Evolutionary conservation across 2,888 invertebrate genomes (phyloP).

Genomic region (Diarsia brunnea): DNA sequence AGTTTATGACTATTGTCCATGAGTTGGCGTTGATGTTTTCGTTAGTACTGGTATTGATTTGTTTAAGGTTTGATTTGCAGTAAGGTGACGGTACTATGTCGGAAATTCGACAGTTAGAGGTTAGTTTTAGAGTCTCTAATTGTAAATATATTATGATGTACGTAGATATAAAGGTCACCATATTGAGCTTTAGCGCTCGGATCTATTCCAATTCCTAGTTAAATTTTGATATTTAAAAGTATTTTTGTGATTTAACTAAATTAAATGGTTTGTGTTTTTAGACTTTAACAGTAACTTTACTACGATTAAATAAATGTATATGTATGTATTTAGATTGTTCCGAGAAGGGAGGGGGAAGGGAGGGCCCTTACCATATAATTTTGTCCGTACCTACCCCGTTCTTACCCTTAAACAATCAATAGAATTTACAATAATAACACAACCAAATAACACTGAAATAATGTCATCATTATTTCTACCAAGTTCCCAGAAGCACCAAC

Average conservation of each 20-base stretch:
- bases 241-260: neutral
- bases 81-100: no score
- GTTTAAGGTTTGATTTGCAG: neutral
- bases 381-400: no score
- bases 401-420: neutral
- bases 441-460: conserved; percentile 6
- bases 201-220: neutral
- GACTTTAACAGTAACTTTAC: neutral
- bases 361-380: neutral
- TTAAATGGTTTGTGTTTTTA: neutral
- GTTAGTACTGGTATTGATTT: neutral
- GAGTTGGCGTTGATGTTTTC: conserved; percentile 1
- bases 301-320: no score
- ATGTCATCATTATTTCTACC: conserved; percentile 7
- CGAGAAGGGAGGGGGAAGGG: no score
- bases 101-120: no score
- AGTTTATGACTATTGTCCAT: conserved; percentile 12
- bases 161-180: neutral
- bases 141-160: no score
- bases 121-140: no score
- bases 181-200: neutral
- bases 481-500: neutral
- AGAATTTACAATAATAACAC: neutral
- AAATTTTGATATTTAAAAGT: neutral
- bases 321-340: neutral